Percentiles rank a stretch among this genome's conserved stretches.
Conservation (phyloP, 92 coral and sea anemone genomes). For the Muricea muricata region DNA sequence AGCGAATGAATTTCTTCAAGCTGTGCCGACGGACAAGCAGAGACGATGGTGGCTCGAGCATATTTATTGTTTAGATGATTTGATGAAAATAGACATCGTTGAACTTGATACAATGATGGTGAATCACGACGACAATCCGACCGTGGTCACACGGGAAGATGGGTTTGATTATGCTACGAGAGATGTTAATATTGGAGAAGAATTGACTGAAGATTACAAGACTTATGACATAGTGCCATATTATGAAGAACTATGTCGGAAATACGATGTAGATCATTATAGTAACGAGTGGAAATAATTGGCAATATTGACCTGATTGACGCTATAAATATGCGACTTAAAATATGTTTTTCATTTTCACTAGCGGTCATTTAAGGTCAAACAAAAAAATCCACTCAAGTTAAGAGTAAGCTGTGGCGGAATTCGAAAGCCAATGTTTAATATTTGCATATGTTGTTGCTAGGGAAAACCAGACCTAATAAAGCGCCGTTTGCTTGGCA, state of each 20-base stretch:
- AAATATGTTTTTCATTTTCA: too few species aligned
- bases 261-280: slow-evolving; percentile 35
- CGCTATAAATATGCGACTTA: too few species aligned
- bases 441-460: too few species aligned
- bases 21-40: slow-evolving; percentile 40
- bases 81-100: neutral
- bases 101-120: slow-evolving; percentile 14
- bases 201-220: slow-evolving; percentile 45
- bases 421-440: too few species aligned
- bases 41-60: slow-evolving; percentile 38
- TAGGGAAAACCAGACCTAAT: too few species aligned
- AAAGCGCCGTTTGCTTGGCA: too few species aligned
- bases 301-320: too few species aligned
- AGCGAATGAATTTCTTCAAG: slow-evolving; percentile 10
- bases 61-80: slow-evolving; percentile 4
- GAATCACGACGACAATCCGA: slow-evolving; percentile 41
- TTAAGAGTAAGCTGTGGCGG: too few species aligned
- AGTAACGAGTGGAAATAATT: neutral
- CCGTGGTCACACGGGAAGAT: slow-evolving; percentile 5
- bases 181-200: slow-evolving; percentile 49
- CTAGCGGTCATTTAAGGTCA: too few species aligned
- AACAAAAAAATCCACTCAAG: too few species aligned
- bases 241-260: slow-evolving; percentile 35
- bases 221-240: slow-evolving; percentile 10
- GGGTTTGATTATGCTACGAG: slow-evolving; percentile 33